These are phyloP conservation scores for Leucozona laternaria DNA, from an alignment of 2,888 invertebrate genomes.

Conservation along the genomic window DNA sequence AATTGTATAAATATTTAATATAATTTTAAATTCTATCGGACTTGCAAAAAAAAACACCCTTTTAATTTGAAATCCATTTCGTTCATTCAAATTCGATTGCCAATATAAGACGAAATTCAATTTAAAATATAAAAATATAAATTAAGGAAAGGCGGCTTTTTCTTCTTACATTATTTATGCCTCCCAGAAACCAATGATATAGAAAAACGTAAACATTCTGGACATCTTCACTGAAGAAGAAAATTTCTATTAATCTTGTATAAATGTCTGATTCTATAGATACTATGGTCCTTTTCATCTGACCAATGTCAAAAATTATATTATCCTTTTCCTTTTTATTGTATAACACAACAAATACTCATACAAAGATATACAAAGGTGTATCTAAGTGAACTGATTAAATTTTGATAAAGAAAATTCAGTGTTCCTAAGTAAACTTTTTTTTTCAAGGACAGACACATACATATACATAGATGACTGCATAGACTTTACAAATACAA, in stretches of 20 bases:
- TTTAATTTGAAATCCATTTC: not conserved
- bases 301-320: slow-evolving; percentile 28
- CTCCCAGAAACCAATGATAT: slow-evolving; percentile 10
- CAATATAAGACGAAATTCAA: not conserved
- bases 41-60: not conserved
- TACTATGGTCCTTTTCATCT: slow-evolving; percentile 28
- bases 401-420: slow-evolving; percentile 32
- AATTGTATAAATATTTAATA: too few species aligned
- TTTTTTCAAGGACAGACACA: not conserved
- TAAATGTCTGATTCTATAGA: not conserved
- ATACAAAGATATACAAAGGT: not conserved
- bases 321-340: not conserved
- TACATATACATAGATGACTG: not conserved
- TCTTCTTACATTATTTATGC: slow-evolving; percentile 23
- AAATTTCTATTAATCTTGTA: slow-evolving; percentile 15
- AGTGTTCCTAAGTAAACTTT: not conserved
- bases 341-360: not conserved
- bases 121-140: slow-evolving; percentile 18
- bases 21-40: not conserved
- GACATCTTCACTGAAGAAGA: slow-evolving; percentile 48
- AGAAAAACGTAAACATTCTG: slow-evolving; percentile 11
- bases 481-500: slow-evolving; percentile 17
- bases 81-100: not conserved
- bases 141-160: slow-evolving; percentile 8
- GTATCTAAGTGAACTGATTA: slow-evolving; percentile 28